phyloP scores from a whole-genome alignment of 2,888 invertebrate genomes.

The Caenorhabditis angaria region DNA sequence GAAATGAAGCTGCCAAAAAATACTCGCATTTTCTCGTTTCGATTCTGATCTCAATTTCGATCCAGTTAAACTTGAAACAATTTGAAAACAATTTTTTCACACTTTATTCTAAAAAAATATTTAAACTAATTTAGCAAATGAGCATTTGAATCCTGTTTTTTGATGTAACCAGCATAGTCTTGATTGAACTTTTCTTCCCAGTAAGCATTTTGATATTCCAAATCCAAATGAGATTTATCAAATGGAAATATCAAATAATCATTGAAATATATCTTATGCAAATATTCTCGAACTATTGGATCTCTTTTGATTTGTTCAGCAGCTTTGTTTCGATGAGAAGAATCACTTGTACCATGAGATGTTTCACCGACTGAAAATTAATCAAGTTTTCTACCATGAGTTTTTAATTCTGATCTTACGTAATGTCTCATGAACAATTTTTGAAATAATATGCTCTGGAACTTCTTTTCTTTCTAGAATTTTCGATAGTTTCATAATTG shows the following conservation, averaged over 20 bases:
- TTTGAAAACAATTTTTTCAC: no score
- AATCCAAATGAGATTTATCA: conserved; percentile 12
- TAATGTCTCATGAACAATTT: conserved; percentile 4
- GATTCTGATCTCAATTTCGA: no score
- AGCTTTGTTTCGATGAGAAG: conserved; percentile 7
- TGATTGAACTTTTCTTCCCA: no score
- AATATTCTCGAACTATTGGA: conserved; percentile 14
- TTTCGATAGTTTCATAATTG: conserved; percentile 14
- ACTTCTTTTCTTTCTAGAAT: conserved; percentile 14
- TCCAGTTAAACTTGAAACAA: no score
- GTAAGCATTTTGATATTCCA: conserved; percentile 7
- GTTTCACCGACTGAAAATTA: background rate
- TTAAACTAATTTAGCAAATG: no score
- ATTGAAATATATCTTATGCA: conserved; percentile 29
- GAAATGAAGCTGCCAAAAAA: no score
- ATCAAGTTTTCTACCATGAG: no score
- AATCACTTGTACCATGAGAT: conserved; percentile 12
- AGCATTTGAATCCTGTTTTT: no score
- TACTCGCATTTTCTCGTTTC: no score
- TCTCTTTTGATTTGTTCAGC: conserved; percentile 15
- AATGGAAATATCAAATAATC: conserved; percentile 23
- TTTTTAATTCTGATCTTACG: conserved; percentile 6
- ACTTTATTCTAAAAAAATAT: no score
- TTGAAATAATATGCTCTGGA: conserved; percentile 2
- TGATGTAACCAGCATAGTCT: no score